A percentile compares a stretch with the other conserved stretches of the same genome.
phyloP scores from a whole-genome alignment of 2,888 invertebrate genomes.

The Pristionchus arcanus region DNA sequence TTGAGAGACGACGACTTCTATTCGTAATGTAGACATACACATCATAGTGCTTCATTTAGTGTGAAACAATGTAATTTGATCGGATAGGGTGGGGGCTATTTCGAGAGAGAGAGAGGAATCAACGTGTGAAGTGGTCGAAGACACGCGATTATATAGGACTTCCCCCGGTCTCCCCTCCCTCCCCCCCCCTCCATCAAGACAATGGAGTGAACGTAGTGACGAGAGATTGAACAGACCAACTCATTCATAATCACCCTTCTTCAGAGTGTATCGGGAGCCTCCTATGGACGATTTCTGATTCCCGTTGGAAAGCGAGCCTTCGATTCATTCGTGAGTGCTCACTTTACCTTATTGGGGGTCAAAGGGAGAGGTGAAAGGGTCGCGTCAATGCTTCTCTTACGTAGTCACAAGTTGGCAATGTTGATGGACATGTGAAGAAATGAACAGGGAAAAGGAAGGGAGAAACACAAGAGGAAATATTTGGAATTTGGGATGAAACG shows the following conservation, averaged over 20 bases:
- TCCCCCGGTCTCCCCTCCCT: background rate
- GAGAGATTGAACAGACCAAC: background rate
- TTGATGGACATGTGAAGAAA: constrained; percentile 13
- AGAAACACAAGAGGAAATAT: background rate
- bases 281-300: constrained; percentile 59
- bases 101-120: background rate
- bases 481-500: background rate
- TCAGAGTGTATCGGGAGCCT: constrained; percentile 57
- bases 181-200: background rate
- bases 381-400: background rate
- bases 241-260: background rate
- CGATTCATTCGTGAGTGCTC: constrained; percentile 61
- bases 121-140: constrained; percentile 6
- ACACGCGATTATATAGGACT: constrained; percentile 10
- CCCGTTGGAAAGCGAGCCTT: constrained; percentile 61
- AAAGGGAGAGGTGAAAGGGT: background rate
- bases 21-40: constrained; percentile 6
- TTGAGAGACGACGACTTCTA: background rate
- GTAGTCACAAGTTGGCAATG: background rate
- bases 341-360: constrained; percentile 3
- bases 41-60: constrained; percentile 38
- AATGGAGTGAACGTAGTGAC: background rate
- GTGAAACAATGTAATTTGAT: constrained; percentile 15
- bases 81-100: constrained; percentile 11
- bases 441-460: constrained; percentile 9